Percentiles rank a stretch among this genome's conserved stretches.
Evolutionary conservation across 2,888 invertebrate species (phyloP).

Genomic region (Calliopum simillimum): DNA sequence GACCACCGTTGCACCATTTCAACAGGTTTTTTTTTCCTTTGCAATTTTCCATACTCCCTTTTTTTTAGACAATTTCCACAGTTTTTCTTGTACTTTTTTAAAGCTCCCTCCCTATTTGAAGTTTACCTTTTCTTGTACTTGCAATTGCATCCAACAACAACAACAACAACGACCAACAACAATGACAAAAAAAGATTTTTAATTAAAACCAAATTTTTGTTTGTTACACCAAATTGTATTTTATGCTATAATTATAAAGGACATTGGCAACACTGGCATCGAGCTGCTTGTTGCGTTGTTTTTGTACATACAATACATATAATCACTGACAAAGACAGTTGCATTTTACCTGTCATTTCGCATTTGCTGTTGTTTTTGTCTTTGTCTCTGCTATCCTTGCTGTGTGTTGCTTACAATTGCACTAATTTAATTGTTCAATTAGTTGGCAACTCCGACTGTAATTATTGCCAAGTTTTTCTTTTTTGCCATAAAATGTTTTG

Average conservation of each 20-base stretch:
- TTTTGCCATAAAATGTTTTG: constrained; percentile 7
- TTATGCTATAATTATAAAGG: constrained; percentile 39
- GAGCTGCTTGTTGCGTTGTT: background rate
- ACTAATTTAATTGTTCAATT: constrained; percentile 45
- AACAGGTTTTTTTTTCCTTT: background rate
- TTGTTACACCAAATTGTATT: constrained; percentile 36
- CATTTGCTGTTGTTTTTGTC: constrained; percentile 10
- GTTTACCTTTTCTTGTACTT: constrained; percentile 6
- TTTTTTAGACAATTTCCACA: background rate
- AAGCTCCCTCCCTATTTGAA: background rate
- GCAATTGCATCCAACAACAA: constrained; percentile 3
- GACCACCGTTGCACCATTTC: too few species aligned
- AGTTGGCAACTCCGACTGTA: constrained; percentile 27
- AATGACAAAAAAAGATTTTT: constrained; percentile 34
- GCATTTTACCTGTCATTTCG: constrained; percentile 7
- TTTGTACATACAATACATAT: background rate
- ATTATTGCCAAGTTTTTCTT: constrained; percentile 28
- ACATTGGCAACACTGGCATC: constrained; percentile 32
- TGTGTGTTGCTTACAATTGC: constrained; percentile 34
- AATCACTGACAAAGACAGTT: constrained; percentile 15
- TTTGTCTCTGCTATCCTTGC: background rate
- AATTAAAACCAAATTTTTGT: constrained; percentile 42
- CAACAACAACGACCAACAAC: constrained; percentile 9
- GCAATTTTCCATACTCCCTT: background rate
- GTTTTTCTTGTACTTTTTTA: background rate